phyloP scores from a whole-genome alignment of 1,140 invertebrate species.

The Meloidogyne hapla region DNA sequence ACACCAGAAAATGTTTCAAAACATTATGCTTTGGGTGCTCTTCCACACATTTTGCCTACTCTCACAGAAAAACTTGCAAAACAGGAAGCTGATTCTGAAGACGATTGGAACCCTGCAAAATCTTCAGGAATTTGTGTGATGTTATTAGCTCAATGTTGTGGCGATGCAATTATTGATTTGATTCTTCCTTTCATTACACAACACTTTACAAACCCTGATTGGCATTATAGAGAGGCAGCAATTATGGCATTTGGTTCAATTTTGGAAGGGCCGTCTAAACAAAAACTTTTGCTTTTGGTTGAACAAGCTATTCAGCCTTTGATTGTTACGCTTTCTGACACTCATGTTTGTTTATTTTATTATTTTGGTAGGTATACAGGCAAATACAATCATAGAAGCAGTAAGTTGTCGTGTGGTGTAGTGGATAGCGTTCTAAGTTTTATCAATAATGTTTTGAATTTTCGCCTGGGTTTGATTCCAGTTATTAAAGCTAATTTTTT shows the following conservation, averaged over 20 bases:
- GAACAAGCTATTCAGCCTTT: conserved; percentile 92
- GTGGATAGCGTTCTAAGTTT: too few species aligned
- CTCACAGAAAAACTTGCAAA: conserved; percentile 86
- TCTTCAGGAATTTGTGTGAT: conserved; percentile 98
- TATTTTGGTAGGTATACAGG: too few species aligned
- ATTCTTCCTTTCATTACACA: conserved; percentile 94
- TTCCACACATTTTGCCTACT: conserved; percentile 90
- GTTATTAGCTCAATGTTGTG: conserved; percentile 91
- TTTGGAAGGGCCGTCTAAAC: conserved; percentile 84
- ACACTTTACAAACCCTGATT: conserved; percentile 88
- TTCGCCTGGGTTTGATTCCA: too few species aligned
- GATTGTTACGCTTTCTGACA: conserved; percentile 88
- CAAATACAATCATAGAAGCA: too few species aligned
- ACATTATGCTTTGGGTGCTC: conserved; percentile 88
- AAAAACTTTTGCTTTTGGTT: conserved; percentile 84
- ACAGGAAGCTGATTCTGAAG: conserved; percentile 75
- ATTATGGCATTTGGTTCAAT: conserved; percentile 97
- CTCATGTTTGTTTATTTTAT: conserved; percentile 66
- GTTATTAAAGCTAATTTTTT: too few species aligned
- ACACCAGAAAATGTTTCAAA: conserved; percentile 84
- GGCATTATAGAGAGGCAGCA: conserved; percentile 92
- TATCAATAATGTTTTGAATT: too few species aligned
- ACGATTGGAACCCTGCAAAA: conserved; percentile 99
- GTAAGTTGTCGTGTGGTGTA: too few species aligned
- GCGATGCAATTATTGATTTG: conserved; percentile 90